Evolutionary conservation across 2,113 vertebrate genomes (phyloP).

Genomic region (Cebus imitator): DNA sequence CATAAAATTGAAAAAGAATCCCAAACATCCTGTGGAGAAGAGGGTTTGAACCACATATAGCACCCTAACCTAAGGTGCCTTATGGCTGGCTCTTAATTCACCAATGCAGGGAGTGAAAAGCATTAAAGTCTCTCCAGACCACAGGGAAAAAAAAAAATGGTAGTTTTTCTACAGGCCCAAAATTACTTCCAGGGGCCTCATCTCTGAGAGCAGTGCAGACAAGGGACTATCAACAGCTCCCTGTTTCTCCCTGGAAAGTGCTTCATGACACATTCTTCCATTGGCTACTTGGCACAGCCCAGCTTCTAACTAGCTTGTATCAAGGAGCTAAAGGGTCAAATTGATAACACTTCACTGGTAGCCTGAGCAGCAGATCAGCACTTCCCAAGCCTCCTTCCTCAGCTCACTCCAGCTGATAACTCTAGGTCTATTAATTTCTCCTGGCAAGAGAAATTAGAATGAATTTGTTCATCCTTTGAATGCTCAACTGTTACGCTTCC

Average conservation of each 20-base stretch:
- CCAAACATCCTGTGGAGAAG: background rate
- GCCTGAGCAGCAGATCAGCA: background rate
- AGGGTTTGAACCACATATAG: background rate
- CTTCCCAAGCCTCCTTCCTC: background rate
- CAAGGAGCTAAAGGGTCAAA: background rate
- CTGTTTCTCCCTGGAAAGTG: background rate
- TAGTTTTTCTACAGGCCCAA: background rate
- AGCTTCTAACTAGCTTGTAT: background rate
- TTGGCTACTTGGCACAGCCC: no score
- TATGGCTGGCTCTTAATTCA: background rate
- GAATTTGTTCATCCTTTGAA: background rate
- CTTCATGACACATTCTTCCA: background rate
- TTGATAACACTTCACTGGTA: background rate
- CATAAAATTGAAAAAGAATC: background rate
- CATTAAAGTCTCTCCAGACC: background rate
- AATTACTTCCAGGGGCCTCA: background rate
- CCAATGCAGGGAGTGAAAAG: background rate
- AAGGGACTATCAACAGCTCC: background rate
- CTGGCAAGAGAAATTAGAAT: background rate
- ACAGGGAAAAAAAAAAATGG: background rate
- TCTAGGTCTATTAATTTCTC: background rate
- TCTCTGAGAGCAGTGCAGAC: no score
- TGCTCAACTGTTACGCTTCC: background rate
- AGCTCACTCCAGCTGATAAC: background rate
- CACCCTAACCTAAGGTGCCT: background rate